Percentiles rank a stretch among this genome's conserved stretches.
Evolutionary conservation across 2,113 vertebrate species (phyloP).

Genomic region (Sorex araneus): DNA sequence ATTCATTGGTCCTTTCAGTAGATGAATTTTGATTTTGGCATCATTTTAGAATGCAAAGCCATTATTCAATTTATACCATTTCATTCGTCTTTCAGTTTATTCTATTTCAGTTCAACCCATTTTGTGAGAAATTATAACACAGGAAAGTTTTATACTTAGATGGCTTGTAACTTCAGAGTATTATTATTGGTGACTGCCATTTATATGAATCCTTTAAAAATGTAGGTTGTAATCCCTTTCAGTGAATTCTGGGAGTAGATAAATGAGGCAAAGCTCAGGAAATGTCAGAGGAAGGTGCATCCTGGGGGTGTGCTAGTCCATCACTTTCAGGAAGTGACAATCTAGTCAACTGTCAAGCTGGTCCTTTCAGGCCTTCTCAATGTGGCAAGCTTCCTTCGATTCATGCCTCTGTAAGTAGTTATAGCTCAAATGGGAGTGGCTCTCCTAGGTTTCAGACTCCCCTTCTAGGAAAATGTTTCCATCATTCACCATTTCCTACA

Average conservation of each 20-base stretch:
- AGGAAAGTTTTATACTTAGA: not conserved
- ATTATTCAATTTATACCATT: conserved; percentile 60
- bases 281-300: conserved; percentile 88
- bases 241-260: conserved; percentile 67
- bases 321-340: conserved; percentile 88
- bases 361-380: conserved; percentile 85
- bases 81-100: not conserved
- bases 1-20: not conserved
- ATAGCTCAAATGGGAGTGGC: conserved; percentile 84
- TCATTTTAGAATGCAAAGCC: conserved; percentile 3
- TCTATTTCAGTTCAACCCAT: conserved; percentile 8
- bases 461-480: conserved; percentile 87
- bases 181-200: not conserved
- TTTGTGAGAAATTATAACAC: not conserved
- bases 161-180: not conserved
- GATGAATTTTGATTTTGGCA: not conserved
- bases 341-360: conserved; percentile 86
- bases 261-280: conserved; percentile 84
- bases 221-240: conserved; percentile 10
- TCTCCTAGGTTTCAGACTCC: conserved; percentile 86
- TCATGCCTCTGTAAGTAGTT: conserved; percentile 87
- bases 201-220: conserved; percentile 11
- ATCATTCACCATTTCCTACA: conserved; percentile 90
- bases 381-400: conserved; percentile 89
- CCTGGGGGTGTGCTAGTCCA: conserved; percentile 87